Percentiles rank a stretch among this genome's conserved stretches.
Conservation (phyloP, 2,113 vertebrate genomes). For the Plectropomus leopardus region DNA sequence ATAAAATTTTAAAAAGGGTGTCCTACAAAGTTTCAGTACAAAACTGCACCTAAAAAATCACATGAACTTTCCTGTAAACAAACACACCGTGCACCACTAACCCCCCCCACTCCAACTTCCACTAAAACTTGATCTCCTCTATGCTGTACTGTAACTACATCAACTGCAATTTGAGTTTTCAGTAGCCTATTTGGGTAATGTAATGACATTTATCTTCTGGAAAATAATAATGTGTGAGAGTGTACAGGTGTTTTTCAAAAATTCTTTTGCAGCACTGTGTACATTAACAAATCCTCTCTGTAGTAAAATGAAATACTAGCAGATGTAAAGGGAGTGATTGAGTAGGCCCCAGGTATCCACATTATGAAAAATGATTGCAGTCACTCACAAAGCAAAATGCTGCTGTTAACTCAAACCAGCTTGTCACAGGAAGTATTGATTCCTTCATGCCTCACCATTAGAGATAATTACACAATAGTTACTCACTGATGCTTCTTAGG, state of each 20-base stretch:
- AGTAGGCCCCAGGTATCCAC: constrained; percentile 25
- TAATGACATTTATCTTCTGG: neutral
- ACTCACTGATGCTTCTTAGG: constrained; percentile 15
- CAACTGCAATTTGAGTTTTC: too few species aligned
- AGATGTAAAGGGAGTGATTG: constrained; percentile 8
- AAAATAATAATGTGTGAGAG: neutral
- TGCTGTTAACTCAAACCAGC: constrained; percentile 32
- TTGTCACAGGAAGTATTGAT: constrained; percentile 25
- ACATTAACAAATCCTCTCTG: neutral
- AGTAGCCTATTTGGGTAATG: too few species aligned
- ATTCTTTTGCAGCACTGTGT: neutral
- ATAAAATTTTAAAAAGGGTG: too few species aligned
- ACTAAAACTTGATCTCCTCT: too few species aligned
- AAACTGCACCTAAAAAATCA: too few species aligned
- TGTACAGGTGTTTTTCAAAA: neutral
- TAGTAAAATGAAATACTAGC: neutral
- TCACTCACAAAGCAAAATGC: constrained; percentile 31
- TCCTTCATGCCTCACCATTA: constrained; percentile 44
- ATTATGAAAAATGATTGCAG: constrained; percentile 35
- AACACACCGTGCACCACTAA: too few species aligned
- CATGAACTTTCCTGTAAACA: too few species aligned
- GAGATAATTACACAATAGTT: constrained; percentile 27
- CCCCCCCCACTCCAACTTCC: too few species aligned
- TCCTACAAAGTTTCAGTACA: too few species aligned
- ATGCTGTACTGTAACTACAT: too few species aligned